These are phyloP conservation scores for Macrosiphum euphorbiae DNA, from an alignment of 2,888 invertebrate species.

Conservation along the genomic window DNA sequence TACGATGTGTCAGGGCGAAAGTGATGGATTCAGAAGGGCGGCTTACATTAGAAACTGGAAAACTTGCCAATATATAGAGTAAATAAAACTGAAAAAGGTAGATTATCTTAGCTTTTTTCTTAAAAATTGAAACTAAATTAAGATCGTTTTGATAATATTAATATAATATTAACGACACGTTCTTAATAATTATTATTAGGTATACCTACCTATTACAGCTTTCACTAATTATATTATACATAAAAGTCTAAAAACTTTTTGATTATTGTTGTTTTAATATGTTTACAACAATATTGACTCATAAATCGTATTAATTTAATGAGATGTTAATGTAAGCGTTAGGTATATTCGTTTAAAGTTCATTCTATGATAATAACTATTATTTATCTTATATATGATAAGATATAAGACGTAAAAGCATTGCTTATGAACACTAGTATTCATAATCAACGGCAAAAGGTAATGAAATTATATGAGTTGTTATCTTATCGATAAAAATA, in stretches of 20 bases:
- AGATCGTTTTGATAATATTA: neutral
- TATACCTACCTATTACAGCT: neutral
- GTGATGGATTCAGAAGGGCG: slow-evolving; percentile 26
- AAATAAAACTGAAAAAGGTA: neutral
- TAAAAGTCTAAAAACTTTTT: neutral
- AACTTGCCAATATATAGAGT: neutral
- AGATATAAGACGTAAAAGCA: neutral
- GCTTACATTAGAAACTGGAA: neutral
- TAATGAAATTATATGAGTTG: neutral
- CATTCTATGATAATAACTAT: neutral
- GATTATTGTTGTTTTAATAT: neutral
- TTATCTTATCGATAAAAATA: neutral
- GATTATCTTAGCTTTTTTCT: neutral
- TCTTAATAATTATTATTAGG: neutral
- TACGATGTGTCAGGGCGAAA: neutral
- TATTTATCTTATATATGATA: neutral
- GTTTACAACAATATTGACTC: neutral
- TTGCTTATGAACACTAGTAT: too few relatives aligned
- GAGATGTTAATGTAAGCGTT: neutral
- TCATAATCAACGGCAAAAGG: neutral
- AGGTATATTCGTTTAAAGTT: neutral
- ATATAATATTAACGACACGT: neutral
- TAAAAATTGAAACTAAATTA: neutral
- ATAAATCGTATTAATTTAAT: neutral
- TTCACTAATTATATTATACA: neutral